These are phyloP conservation scores for Macroteleia sp. DNA, from an alignment of 2,888 invertebrate genomes.

Conservation along the genomic window DNA sequence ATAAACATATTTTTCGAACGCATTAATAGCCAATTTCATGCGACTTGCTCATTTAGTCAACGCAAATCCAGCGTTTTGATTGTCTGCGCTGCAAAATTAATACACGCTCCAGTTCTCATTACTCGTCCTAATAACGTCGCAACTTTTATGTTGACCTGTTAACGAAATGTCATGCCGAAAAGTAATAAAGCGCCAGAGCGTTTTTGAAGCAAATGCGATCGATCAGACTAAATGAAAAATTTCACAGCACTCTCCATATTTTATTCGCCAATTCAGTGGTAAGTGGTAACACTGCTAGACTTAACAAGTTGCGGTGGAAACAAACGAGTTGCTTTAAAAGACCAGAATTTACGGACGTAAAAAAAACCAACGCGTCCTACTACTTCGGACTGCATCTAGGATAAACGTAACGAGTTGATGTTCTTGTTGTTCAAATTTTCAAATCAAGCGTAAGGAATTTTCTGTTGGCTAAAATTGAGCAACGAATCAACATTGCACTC, in stretches of 20 bases:
- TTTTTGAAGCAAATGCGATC: slow-evolving; percentile 40
- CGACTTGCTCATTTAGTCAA: background rate
- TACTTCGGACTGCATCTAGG: no score
- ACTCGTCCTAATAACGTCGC: slow-evolving; percentile 13
- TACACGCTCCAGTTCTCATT: slow-evolving; percentile 11
- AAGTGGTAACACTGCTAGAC: slow-evolving; percentile 70
- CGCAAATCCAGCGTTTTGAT: background rate
- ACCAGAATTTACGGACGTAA: slow-evolving; percentile 8
- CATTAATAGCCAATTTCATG: slow-evolving; percentile 15
- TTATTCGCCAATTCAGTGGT: slow-evolving; percentile 68
- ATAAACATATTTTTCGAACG: slow-evolving; percentile 11
- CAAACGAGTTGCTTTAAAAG: slow-evolving; percentile 66
- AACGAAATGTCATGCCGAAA: slow-evolving; percentile 16
- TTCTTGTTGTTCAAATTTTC: no score
- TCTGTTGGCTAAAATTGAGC: no score
- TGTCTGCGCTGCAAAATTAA: slow-evolving; percentile 26
- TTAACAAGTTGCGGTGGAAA: slow-evolving; percentile 72
- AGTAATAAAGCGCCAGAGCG: slow-evolving; percentile 32
- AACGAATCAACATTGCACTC: no score
- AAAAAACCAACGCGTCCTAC: background rate
- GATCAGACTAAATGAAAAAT: slow-evolving; percentile 49
- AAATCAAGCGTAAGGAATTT: no score
- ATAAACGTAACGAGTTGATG: no score
- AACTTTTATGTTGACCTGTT: slow-evolving; percentile 37
- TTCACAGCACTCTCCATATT: slow-evolving; percentile 58